Evolutionary conservation across 2,888 invertebrate species (phyloP), one percentile per base, ranked within the genome.

Genomic region (Chymomyza fuscimana): DNA sequence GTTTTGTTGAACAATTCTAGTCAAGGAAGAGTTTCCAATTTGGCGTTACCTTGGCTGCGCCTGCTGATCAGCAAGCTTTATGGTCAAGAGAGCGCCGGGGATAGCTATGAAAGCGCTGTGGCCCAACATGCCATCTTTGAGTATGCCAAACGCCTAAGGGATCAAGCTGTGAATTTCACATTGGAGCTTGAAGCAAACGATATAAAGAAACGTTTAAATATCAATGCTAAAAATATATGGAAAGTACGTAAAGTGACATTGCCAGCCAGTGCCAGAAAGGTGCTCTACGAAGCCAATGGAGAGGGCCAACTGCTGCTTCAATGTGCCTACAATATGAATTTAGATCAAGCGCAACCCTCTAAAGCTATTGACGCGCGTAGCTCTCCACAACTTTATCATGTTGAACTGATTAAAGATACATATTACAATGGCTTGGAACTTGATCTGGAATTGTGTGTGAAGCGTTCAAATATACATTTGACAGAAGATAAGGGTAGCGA

Each of bases 51-150:
- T 10, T 22, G 54, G 16, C 5, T 16, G 0, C 19, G 19, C 19
- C 4, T 0, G 70, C 22, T 79, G 3, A 7, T 69, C 4, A n/a
- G 4, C 1, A 40, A 67, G 15, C 10, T 69, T 0, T 72, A 62
- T 40, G 60, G 52, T 0, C 62, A 15, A 12, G 10, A 15, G 1
- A 40, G 25, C 5, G n/a, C 16, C 4, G 9, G 3, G 0, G 7
- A 67, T 0, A 67, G 69, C 65, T 78, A 69, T 36, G 78, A 78
- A 19, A 67, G 67, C 46, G 65, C 72, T 9, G 16, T 78, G 12
- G 79, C 76, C 9, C 22, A 59, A 7, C 40, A 40, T 12, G 79
- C 76, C 1, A 22, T 79, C 7, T 76, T 29, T 25, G 56, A 65
- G 12, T 79, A 67, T 36, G 5, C 69, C 12, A 25, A 9, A 5